Percentiles rank a stretch among this genome's conserved stretches.
phyloP scores from a whole-genome alignment of 2,113 vertebrate species.

The Phoenicopterus ruber region DNA sequence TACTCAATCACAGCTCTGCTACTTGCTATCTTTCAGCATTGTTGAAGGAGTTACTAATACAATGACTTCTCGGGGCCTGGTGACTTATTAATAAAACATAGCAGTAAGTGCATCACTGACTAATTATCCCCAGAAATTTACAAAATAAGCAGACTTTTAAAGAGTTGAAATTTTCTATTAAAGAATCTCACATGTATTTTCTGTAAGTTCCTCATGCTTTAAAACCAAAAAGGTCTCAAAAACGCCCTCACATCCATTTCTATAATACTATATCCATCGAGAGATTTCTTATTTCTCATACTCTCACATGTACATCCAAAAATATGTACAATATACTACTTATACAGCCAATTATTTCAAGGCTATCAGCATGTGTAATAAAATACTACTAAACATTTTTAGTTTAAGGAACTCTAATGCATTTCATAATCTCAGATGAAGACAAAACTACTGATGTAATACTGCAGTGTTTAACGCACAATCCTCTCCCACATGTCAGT shows the following conservation, averaged over 20 bases:
- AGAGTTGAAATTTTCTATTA: background rate
- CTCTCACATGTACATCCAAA: background rate
- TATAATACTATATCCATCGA: background rate
- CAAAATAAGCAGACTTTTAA: background rate
- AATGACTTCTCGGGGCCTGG: background rate
- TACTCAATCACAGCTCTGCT: background rate
- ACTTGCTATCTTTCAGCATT: background rate
- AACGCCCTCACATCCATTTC: background rate
- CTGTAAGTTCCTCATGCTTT: background rate
- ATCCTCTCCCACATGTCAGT: background rate
- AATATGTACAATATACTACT: background rate
- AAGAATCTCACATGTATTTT: background rate
- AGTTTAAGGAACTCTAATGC: background rate
- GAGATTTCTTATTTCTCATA: background rate
- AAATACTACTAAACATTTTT: background rate
- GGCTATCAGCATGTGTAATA: background rate
- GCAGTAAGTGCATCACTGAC: background rate
- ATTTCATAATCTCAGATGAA: slow-evolving; percentile 26
- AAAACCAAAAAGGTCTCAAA: background rate
- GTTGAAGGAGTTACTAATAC: background rate
- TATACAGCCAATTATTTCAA: background rate
- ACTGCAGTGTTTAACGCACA: background rate
- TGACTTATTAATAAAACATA: background rate
- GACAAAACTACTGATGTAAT: slow-evolving; percentile 29
- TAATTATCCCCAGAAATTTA: background rate